Percentiles rank a stretch among this genome's conserved stretches.
These are phyloP conservation scores for Herminia tarsipennalis DNA, from an alignment of 2,888 invertebrate species.

Conservation along the genomic window DNA sequence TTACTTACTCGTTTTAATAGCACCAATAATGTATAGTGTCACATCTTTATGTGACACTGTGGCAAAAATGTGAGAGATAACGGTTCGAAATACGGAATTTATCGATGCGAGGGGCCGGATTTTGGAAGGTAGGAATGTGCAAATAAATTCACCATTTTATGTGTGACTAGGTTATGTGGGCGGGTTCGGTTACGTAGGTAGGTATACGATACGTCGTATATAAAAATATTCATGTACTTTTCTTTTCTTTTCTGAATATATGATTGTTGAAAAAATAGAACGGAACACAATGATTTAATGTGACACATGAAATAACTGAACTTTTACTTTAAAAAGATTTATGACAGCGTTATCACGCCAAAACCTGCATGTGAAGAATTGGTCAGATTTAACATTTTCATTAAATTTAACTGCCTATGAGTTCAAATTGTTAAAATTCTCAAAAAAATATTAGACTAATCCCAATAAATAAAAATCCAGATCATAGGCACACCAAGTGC, in stretches of 20 bases:
- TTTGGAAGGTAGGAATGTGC: constrained; percentile 28
- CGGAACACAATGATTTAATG: too few species aligned
- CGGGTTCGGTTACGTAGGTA: neutral
- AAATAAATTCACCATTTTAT: constrained; percentile 43
- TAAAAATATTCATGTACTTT: too few species aligned
- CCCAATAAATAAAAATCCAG: neutral
- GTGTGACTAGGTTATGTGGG: constrained; percentile 18
- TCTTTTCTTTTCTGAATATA: too few species aligned
- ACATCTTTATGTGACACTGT: constrained; percentile 42
- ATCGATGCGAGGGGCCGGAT: constrained; percentile 23
- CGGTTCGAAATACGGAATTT: constrained; percentile 27
- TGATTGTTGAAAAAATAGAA: too few species aligned
- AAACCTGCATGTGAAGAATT: too few species aligned
- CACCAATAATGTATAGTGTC: constrained; percentile 39
- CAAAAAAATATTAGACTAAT: neutral
- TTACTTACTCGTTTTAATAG: constrained; percentile 34
- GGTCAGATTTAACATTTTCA: too few species aligned
- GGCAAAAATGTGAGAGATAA: constrained; percentile 41
- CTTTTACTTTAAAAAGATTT: too few species aligned
- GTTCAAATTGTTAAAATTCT: neutral
- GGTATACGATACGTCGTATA: too few species aligned
- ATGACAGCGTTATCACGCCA: too few species aligned
- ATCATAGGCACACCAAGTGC: constrained; percentile 18
- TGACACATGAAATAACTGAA: too few species aligned
- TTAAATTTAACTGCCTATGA: neutral